Percentiles rank a stretch among this genome's conserved stretches.
phyloP scores from a whole-genome alignment of 2,888 invertebrate genomes.

The Nomada fucata region DNA sequence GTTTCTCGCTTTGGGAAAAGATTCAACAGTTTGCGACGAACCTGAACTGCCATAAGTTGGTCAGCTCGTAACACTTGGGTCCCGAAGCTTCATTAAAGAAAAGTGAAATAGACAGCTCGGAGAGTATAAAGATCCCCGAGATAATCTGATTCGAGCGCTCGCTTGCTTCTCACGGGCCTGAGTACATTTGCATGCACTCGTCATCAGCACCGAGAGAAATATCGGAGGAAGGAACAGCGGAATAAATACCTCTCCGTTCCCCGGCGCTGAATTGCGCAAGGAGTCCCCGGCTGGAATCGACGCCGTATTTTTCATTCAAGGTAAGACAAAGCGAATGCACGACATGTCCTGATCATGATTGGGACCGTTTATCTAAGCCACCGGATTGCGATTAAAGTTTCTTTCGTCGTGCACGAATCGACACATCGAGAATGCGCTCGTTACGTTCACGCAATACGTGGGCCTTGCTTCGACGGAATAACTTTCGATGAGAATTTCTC shows the following conservation, averaged over 20 bases:
- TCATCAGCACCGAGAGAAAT: constrained; percentile 5
- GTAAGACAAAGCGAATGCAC: not conserved
- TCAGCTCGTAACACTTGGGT: no score
- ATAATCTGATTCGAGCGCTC: constrained; percentile 37
- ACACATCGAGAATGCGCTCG: constrained; percentile 20
- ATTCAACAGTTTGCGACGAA: no score
- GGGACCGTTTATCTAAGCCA: constrained; percentile 1
- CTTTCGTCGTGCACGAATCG: constrained; percentile 19
- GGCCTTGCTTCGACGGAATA: constrained; percentile 3
- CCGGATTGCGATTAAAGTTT: constrained; percentile 30
- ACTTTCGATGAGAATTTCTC: constrained; percentile 23
- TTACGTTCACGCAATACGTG: constrained; percentile 43
- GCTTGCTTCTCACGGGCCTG: not conserved
- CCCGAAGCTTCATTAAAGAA: constrained; percentile 35
- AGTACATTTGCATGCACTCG: constrained; percentile 29
- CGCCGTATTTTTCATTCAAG: no score
- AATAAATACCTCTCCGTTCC: not conserved
- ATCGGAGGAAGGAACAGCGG: not conserved
- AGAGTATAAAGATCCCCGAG: not conserved
- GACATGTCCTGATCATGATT: not conserved
- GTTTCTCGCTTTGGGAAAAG: no score
- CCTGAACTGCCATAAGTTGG: no score
- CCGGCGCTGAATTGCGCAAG: constrained; percentile 3
- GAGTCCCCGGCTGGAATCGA: no score
- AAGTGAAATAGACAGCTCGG: constrained; percentile 33